Percentiles rank a stretch among this genome's conserved stretches.
Evolutionary conservation across 2,113 vertebrate genomes (phyloP).

Genomic region (Gadus chalcogrammus): DNA sequence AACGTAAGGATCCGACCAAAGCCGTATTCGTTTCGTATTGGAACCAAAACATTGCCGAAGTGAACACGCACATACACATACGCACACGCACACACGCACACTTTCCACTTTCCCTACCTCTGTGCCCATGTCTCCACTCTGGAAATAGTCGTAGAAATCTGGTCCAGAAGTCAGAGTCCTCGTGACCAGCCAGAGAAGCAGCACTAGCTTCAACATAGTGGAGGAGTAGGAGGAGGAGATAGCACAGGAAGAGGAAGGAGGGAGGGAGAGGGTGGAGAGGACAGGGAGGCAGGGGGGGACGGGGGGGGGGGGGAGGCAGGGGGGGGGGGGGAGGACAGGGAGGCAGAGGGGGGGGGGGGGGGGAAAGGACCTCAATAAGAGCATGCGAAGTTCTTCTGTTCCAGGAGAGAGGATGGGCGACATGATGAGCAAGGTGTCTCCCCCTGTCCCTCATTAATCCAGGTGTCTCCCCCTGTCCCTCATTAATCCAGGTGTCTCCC

Average conservation of each 20-base stretch:
- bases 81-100: slow-evolving; percentile 30
- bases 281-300: not conserved
- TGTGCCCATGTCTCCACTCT: slow-evolving; percentile 54
- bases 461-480: too few species aligned
- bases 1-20: too few species aligned
- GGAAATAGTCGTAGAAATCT: slow-evolving; percentile 56
- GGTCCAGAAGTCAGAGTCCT: slow-evolving; percentile 58
- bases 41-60: too few species aligned
- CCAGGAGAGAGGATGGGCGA: too few species aligned
- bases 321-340: not conserved
- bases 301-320: too few species aligned
- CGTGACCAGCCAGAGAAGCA: slow-evolving; percentile 65
- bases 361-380: not conserved
- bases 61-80: too few species aligned
- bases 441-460: too few species aligned
- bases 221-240: slow-evolving; percentile 21
- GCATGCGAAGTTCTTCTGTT: too few species aligned
- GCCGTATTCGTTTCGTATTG: too few species aligned
- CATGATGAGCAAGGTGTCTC: too few species aligned
- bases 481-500: too few species aligned
- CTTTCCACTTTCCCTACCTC: slow-evolving; percentile 46
- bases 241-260: slow-evolving; percentile 6
- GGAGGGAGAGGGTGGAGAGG: not conserved
- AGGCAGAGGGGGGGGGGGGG: slow-evolving; percentile 24
- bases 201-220: slow-evolving; percentile 68